phyloP scores from a whole-genome alignment of 2,888 invertebrate genomes.

The Mechanitis messenoides region DNA sequence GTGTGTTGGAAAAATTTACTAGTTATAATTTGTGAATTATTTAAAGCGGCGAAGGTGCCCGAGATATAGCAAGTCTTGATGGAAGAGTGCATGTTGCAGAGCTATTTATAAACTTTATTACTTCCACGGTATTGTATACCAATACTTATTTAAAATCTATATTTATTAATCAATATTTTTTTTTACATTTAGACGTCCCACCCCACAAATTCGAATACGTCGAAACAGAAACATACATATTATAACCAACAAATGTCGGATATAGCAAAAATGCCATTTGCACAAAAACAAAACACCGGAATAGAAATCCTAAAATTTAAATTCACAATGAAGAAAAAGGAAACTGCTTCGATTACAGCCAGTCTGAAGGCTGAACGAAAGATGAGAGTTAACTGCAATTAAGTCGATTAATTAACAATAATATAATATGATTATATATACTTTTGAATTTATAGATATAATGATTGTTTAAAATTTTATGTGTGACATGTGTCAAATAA shows the following conservation, averaged over 20 bases:
- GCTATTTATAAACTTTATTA: not conserved
- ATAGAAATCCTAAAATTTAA: conserved; percentile 38
- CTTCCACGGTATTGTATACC: not conserved
- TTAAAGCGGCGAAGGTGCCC: not conserved
- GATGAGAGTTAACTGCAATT: no score
- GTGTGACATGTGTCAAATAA: no score
- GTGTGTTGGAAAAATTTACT: no score
- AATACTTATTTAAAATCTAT: no score
- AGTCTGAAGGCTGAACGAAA: no score
- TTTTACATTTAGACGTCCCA: conserved; percentile 53
- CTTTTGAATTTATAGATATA: no score
- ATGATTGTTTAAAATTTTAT: no score
- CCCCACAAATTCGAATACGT: conserved; percentile 36
- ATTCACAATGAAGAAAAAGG: conserved; percentile 30
- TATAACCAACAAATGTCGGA: conserved; percentile 34
- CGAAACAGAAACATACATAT: conserved; percentile 39
- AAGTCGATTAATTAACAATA: no score
- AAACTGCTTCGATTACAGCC: not conserved
- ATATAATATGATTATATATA: no score
- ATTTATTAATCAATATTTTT: no score
- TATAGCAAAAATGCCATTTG: conserved; percentile 38
- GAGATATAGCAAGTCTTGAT: not conserved
- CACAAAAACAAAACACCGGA: conserved; percentile 34
- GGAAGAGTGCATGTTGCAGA: not conserved
- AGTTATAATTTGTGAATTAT: no score